Conservation (phyloP, 1,140 invertebrate genomes). For the Meteorus sp. region DNA sequence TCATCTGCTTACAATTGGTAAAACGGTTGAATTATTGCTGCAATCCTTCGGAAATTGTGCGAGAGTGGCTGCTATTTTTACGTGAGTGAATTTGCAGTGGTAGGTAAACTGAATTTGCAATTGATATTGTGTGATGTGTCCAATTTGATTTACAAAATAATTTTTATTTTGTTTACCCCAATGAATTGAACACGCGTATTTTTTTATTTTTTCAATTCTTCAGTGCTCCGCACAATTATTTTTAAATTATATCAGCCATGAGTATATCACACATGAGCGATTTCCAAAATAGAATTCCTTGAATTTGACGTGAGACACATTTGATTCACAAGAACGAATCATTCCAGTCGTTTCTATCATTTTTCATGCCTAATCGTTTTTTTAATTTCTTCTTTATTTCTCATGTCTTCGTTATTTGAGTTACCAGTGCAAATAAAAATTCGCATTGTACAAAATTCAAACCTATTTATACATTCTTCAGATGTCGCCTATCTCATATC, state of each 20-base stretch:
- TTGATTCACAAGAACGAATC: not conserved
- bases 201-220: too few relatives aligned
- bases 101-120: not conserved
- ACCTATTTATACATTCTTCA: too few relatives aligned
- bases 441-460: too few relatives aligned
- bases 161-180: too few relatives aligned
- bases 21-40: not conserved
- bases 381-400: constrained; percentile 3
- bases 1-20: not conserved
- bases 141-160: too few relatives aligned
- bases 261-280: not conserved
- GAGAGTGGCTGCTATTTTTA: not conserved
- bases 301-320: constrained; percentile 12
- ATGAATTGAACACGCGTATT: too few relatives aligned
- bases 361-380: not conserved
- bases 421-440: too few relatives aligned
- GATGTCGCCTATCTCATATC: not conserved
- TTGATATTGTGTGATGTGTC: not conserved
- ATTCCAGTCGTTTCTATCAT: not conserved
- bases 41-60: not conserved
- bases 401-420: too few relatives aligned
- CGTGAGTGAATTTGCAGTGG: not conserved
- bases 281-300: constrained; percentile 15
- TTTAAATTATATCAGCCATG: too few relatives aligned
- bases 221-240: too few relatives aligned